Conservation (phyloP, 2,888 invertebrate species). For the Gortyna flavago region DNA sequence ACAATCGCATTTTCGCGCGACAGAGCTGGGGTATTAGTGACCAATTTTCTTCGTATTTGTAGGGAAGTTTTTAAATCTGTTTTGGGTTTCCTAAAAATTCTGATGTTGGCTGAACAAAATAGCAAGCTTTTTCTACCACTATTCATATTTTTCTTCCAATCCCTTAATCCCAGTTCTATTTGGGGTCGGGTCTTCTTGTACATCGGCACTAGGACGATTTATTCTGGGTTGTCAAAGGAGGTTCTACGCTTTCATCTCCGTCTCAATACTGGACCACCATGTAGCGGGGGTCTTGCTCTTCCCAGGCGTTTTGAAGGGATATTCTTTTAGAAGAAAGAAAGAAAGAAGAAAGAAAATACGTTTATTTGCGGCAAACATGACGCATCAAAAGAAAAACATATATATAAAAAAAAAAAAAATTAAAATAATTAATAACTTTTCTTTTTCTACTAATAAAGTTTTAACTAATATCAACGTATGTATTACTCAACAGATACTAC, state of each 20-base stretch:
- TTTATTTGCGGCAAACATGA: too few relatives aligned
- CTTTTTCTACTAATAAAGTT: background rate
- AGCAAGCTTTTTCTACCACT: too few relatives aligned
- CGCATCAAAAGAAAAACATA: too few relatives aligned
- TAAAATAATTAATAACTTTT: too few relatives aligned
- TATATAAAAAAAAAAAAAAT: too few relatives aligned
- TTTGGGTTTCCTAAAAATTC: background rate
- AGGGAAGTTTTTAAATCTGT: background rate
- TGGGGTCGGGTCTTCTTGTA: background rate
- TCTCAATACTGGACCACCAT: background rate
- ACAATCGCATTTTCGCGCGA: background rate
- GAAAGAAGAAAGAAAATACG: too few relatives aligned
- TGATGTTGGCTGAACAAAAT: background rate
- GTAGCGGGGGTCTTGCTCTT: background rate
- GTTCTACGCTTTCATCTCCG: background rate
- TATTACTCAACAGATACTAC: constrained; percentile 72
- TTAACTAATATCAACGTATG: background rate
- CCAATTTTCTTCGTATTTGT: background rate
- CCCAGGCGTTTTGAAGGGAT: background rate
- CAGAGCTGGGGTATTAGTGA: background rate
- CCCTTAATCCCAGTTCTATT: background rate
- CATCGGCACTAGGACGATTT: background rate
- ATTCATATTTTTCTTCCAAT: background rate
- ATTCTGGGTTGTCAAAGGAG: background rate
- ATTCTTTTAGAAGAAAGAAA: too few relatives aligned